Conservation (phyloP, 2,797 vertebrate species). For the Loriculus beryllinus region DNA sequence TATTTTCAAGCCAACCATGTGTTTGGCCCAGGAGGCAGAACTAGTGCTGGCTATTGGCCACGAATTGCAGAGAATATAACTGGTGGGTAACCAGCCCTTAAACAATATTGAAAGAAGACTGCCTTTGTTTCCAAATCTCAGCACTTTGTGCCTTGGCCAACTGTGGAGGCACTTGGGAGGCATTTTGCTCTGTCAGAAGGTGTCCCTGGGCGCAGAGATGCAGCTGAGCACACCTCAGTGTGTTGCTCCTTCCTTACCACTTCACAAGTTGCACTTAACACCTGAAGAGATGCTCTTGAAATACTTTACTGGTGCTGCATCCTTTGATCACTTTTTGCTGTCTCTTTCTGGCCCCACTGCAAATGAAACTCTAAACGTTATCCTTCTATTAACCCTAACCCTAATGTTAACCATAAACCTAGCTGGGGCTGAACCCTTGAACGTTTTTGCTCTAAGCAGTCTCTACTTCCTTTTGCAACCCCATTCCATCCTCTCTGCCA, state of each 20-base stretch:
- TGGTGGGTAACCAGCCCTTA: background rate
- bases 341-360: background rate
- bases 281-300: background rate
- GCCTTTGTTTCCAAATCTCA: background rate
- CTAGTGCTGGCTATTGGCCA: background rate
- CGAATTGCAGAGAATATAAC: background rate
- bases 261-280: background rate
- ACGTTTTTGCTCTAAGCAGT: background rate
- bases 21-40: background rate
- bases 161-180: background rate
- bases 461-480: background rate
- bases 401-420: background rate
- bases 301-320: background rate
- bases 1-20: background rate
- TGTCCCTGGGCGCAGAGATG: background rate
- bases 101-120: background rate
- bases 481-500: background rate
- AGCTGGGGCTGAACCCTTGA: background rate
- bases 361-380: background rate
- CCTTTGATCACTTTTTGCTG: background rate
- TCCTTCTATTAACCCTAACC: background rate
- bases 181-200: background rate
- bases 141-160: accelerated
- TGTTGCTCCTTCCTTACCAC: background rate
- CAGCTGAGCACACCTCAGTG: background rate